A percentile compares a stretch with the other conserved stretches of the same genome.
phyloP scores from a whole-genome alignment of 2,797 vertebrate species.

The Hydrocynus forskahlii region DNA sequence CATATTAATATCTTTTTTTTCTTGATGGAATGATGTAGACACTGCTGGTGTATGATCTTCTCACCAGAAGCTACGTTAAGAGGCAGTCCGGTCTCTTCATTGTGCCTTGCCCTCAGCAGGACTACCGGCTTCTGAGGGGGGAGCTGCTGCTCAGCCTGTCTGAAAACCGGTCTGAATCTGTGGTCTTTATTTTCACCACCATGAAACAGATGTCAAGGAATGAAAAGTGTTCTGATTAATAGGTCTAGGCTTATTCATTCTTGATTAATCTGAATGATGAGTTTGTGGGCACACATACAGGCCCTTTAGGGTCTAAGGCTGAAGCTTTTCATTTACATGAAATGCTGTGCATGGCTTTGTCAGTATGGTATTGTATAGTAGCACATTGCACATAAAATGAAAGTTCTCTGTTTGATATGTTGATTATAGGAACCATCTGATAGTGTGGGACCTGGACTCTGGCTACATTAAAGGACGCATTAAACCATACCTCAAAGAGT shows the following conservation, averaged over 20 bases:
- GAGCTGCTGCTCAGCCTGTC: constrained; percentile 71
- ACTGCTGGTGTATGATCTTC: constrained; percentile 72
- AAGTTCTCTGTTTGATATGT: not conserved
- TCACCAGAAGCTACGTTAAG: constrained; percentile 71
- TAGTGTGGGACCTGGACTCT: constrained; percentile 75
- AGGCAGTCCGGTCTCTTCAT: constrained; percentile 70
- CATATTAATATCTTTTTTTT: not conserved
- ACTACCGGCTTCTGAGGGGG: constrained; percentile 69
- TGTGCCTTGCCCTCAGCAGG: constrained; percentile 69
- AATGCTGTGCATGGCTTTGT: too few species aligned
- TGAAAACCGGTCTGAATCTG: constrained; percentile 68
- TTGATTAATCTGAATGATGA: too few species aligned
- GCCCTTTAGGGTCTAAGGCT: too few species aligned
- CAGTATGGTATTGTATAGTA: not conserved
- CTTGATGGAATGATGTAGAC: constrained; percentile 54
- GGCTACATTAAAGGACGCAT: constrained; percentile 72
- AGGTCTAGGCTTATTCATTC: too few species aligned
- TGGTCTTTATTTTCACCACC: not conserved
- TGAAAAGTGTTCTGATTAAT: not conserved
- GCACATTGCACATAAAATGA: not conserved
- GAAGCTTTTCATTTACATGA: too few species aligned
- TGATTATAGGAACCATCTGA: constrained; percentile 74
- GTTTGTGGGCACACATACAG: too few species aligned
- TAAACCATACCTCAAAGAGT: constrained; percentile 66
- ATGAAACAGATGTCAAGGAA: not conserved